Evolutionary conservation across 1,140 invertebrate species (phyloP).

Genomic region (Ericerus pela): DNA sequence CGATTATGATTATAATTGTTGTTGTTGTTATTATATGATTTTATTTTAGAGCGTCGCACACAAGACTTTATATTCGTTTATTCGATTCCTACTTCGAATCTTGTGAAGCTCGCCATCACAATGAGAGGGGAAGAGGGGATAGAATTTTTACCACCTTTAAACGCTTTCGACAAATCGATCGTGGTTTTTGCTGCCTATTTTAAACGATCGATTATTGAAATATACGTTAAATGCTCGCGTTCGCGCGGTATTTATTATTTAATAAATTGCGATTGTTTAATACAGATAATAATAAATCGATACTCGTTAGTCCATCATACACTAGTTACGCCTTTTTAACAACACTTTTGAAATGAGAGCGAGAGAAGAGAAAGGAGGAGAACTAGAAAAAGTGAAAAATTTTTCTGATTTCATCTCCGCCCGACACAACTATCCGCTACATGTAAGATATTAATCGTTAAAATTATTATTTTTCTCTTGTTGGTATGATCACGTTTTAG

Average conservation of each 20-base stretch:
- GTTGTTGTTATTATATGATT: neutral
- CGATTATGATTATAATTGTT: too few relatives aligned
- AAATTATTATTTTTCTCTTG: too few relatives aligned
- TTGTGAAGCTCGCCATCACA: neutral
- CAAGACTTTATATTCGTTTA: conserved; percentile 5
- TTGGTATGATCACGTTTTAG: too few relatives aligned
- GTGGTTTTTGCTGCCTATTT: conserved; percentile 1
- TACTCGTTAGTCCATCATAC: conserved; percentile 7
- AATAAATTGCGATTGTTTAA: conserved; percentile 10
- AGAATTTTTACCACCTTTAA: too few relatives aligned
- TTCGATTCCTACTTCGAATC: neutral
- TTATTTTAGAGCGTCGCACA: conserved; percentile 6
- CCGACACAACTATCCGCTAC: too few relatives aligned
- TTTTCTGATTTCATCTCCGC: too few relatives aligned
- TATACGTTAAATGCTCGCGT: neutral
- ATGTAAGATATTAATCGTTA: too few relatives aligned
- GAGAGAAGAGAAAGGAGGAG: too few relatives aligned
- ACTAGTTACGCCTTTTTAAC: conserved; percentile 10
- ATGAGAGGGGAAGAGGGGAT: too few relatives aligned
- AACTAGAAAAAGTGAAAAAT: too few relatives aligned
- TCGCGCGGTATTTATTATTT: conserved; percentile 10
- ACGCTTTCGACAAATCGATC: neutral
- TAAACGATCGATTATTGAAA: conserved; percentile 5
- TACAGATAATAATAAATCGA: conserved; percentile 11
- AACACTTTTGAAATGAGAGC: conserved; percentile 7